Conservation (phyloP, 1,140 invertebrate species). For the Drosophila parvula region DNA sequence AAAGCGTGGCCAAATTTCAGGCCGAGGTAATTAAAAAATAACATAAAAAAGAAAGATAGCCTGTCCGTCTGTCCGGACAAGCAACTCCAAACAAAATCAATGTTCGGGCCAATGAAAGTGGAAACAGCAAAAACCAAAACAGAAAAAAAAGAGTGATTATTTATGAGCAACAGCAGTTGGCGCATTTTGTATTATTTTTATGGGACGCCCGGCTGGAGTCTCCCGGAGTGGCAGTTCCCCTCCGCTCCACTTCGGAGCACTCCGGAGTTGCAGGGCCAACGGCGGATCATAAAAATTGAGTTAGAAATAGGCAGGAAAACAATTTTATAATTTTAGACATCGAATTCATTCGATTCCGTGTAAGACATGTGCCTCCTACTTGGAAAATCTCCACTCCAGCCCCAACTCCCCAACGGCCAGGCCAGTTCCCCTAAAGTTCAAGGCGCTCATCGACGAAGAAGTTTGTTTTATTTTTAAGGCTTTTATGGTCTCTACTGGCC, state of each 20-base stretch:
- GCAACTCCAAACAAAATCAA: conserved; percentile 52
- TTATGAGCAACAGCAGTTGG: conserved; percentile 49
- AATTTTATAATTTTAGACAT: conserved; percentile 75
- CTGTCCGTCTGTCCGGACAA: conserved; percentile 5
- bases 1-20: conserved; percentile 62
- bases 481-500: conserved; percentile 51
- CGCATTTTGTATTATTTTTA: conserved; percentile 57
- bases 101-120: conserved; percentile 42
- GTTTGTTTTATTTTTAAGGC: conserved; percentile 75
- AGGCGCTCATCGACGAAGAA: conserved; percentile 68
- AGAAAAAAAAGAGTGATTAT: conserved; percentile 37
- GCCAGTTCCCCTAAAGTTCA: conserved; percentile 64
- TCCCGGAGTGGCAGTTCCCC: conserved; percentile 41
- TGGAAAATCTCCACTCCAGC: conserved; percentile 23
- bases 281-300: conserved; percentile 61
- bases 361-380: conserved; percentile 34
- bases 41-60: conserved; percentile 23
- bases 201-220: conserved; percentile 32
- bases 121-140: conserved; percentile 22
- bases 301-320: conserved; percentile 53
- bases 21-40: conserved; percentile 42
- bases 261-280: conserved; percentile 29
- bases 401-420: conserved; percentile 9
- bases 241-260: conserved; percentile 53
- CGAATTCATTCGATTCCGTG: conserved; percentile 46